Base-by-base conservation (phyloP, 2,797 vertebrate species). In the Microhierax caerulescens region DNA sequence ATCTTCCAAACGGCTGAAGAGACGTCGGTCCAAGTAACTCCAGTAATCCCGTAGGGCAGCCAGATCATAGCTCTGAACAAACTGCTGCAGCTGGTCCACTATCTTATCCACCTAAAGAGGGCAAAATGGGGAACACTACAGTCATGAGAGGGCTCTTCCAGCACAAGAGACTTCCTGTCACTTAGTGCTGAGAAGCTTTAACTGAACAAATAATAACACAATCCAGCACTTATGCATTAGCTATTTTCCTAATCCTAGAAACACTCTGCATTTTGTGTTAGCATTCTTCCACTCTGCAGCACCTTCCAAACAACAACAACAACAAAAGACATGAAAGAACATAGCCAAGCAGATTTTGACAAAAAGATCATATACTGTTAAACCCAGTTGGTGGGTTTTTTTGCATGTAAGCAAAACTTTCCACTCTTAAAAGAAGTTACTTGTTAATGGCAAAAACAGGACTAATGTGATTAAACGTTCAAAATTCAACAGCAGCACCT, bases 1-100 rank as follows among this genome's bases (percentile, higher is more conserved):
- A 1, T 99, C 99, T 92, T 99, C 99, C 96, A 99, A 97, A 8
- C 99, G 97, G 97, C 98, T 99, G 97, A 99, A 99, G 13, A 99
- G 99, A 17, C 99, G 98, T 4, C 98, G 98, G 93, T 99, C 99
- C 88, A 99, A 97, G 88, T 99, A 99, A 39, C 98, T 97, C 99
- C 99, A 99, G 88, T 99, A 99, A 93, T 99, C 99, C 92, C 99
- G 98, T 68, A 99, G 97, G 17, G 99, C 99, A 1, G 93, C 64
- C 94, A 99, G 98, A 76, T 99, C 99, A 6, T 98, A 99, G 88
- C 75, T 98, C 97, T 99, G 99, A 88, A 99, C 98, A 15, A 99
- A 98, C 91, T 98, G 99, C 97, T 99, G 99, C 68, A 99, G 97
- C 97, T 99, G 99, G 2, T 99, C 99, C 30, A 99, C 99, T 95